phyloP scores from a whole-genome alignment of 2,113 vertebrate species.

The Bubo blakistoni region DNA sequence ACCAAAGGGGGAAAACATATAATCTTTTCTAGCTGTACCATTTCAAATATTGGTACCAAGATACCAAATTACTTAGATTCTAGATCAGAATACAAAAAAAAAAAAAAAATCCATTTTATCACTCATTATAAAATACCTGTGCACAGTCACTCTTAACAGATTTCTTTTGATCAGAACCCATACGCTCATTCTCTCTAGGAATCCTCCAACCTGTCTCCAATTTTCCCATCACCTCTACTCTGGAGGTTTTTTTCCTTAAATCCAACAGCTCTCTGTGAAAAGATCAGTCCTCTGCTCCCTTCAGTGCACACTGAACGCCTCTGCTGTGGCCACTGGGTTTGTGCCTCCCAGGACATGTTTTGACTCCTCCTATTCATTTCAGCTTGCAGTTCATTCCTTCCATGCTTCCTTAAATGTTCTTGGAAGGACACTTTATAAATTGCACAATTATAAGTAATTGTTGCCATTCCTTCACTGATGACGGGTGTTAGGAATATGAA shows the following conservation, averaged over 20 bases:
- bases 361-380: neutral
- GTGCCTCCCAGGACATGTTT: neutral
- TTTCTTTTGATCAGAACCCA: neutral
- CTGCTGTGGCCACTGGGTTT: neutral
- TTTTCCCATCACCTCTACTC: neutral
- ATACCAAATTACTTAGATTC: neutral
- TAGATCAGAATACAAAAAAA: neutral
- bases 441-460: conserved; percentile 45
- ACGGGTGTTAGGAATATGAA: conserved; percentile 7
- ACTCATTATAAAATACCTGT: neutral
- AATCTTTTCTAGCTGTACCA: neutral
- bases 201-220: neutral
- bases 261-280: neutral
- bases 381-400: conserved; percentile 12
- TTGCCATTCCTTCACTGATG: conserved; percentile 30
- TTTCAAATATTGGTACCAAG: neutral
- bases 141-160: neutral
- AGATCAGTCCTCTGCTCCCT: neutral
- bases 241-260: neutral
- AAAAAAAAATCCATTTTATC: neutral
- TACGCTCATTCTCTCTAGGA: neutral
- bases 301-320: neutral
- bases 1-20: neutral
- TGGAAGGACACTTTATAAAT: conserved; percentile 34
- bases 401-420: conserved; percentile 29